Base-by-base conservation (phyloP, 2,888 invertebrate species). In the Drosophila emarginata region DNA sequence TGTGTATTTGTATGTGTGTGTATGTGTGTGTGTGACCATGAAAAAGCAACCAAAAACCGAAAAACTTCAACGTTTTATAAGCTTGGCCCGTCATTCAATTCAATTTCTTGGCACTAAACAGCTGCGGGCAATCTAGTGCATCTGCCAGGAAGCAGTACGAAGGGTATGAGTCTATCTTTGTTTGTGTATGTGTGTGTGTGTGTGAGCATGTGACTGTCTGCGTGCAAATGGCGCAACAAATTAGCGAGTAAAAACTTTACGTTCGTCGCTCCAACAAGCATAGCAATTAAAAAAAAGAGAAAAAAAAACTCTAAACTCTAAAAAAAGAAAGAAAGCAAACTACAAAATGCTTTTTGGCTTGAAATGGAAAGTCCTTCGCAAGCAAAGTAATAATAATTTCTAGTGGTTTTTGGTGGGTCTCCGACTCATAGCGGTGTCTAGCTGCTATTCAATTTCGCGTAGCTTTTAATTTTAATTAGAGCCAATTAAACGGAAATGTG, bases 401-500 rank as follows among this genome's bases (percentile, higher is more conserved):
- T 28, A 58, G 23, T 54, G 40, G 36, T 32, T 56, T 32, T 56
- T 21, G 23, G 21, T 37, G 50, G 23, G n/a, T 63, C 58, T 65
- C 57, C 60, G 62, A 74, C 77, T 6, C 15, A 28, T 7, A 40
- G 15, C 14, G 14, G 7, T 28, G 18, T 21, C 45, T 45, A 21
- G 45, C 77, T 81, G n/a, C n/a, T 87, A 87, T 88, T 88, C 85
- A 88, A 83, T 87, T 87, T 83, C 68, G 62, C 61, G 78, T 74
- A 72, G 87, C 85, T 75, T 88, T 87, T 83, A 78, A 87, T 88
- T 87, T 88, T 88, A 88, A 87, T 87, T 88, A 82, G 68, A 72
- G 76, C 77, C 87, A 88, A 88, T 88, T 87, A 83, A 88, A 82
- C 79, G 76, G 76, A 79, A 76, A 75, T 72, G 68, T 80, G 74